phyloP scores from a whole-genome alignment of 2,888 invertebrate species.

The Leptopilina myrica region DNA sequence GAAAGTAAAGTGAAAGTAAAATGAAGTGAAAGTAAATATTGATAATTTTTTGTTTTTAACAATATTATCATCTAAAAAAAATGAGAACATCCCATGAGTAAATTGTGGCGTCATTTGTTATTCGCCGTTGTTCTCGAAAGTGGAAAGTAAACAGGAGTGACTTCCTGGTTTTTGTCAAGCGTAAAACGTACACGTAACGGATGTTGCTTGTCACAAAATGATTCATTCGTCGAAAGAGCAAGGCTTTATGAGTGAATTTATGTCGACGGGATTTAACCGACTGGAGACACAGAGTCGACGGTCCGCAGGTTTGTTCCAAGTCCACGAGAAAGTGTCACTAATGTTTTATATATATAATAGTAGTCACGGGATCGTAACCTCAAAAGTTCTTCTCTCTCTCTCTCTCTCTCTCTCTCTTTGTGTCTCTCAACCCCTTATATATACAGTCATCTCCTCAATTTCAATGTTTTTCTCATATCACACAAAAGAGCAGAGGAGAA shows the following conservation, averaged over 20 bases:
- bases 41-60: no score
- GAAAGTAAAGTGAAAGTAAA: no score
- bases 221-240: slow-evolving; percentile 25
- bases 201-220: slow-evolving; percentile 10
- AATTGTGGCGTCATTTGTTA: not conserved
- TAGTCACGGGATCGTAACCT: not conserved
- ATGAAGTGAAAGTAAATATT: no score
- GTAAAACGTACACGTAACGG: slow-evolving; percentile 16
- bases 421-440: not conserved
- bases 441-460: not conserved
- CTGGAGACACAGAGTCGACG: slow-evolving; percentile 26
- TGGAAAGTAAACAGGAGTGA: slow-evolving; percentile 2
- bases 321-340: not conserved
- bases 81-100: no score
- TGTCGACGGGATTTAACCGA: slow-evolving; percentile 23
- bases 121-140: not conserved
- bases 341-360: not conserved
- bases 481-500: not conserved
- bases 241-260: slow-evolving; percentile 22
- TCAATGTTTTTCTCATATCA: not conserved
- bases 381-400: no score
- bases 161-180: slow-evolving; percentile 26
- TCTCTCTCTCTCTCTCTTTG: not conserved
- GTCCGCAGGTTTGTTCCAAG: not conserved
- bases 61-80: no score